Percentiles rank a stretch among this genome's conserved stretches.
Evolutionary conservation across 2,888 invertebrate species (phyloP).

Genomic region (Chymomyza caudatula): DNA sequence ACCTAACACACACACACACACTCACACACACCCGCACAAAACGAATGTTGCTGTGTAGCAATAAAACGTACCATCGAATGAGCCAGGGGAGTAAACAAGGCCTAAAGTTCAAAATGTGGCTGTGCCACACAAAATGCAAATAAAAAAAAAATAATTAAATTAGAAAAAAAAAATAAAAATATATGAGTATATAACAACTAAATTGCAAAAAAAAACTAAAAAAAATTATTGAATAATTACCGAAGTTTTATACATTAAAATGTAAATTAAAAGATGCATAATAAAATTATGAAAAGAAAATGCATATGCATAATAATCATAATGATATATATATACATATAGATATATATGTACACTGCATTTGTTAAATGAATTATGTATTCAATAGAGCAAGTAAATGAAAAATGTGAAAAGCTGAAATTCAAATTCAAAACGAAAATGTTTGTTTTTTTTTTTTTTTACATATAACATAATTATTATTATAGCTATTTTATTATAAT

Average conservation of each 20-base stretch:
- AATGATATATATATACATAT: conserved; percentile 20
- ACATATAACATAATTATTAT: not conserved
- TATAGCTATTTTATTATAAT: not conserved
- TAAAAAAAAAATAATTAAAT: conserved; percentile 14
- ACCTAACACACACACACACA: not conserved
- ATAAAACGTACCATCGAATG: conserved; percentile 32
- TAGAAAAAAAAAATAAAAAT: conserved; percentile 2
- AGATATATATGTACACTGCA: conserved; percentile 30
- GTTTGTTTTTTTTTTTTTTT: conserved; percentile 1
- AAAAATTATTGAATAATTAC: conserved; percentile 8
- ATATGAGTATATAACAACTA: conserved; percentile 4
- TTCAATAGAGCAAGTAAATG: conserved; percentile 28
- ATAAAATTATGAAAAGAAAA: conserved; percentile 28
- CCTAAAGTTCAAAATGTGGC: conserved; percentile 70
- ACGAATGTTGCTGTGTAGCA: conserved; percentile 2
- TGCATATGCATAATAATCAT: conserved; percentile 18
- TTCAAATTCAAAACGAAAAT: not conserved
- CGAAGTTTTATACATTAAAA: conserved; percentile 18
- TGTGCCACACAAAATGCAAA: conserved; percentile 54
- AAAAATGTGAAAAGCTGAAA: conserved; percentile 1
- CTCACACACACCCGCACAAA: not conserved
- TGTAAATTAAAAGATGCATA: conserved; percentile 23
- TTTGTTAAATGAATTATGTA: conserved; percentile 35
- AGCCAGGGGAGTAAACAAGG: conserved; percentile 41
- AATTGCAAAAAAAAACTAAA: conserved; percentile 20